Evolutionary conservation across 2,113 vertebrate species (phyloP).

Genomic region (Neotragus moschatus): DNA sequence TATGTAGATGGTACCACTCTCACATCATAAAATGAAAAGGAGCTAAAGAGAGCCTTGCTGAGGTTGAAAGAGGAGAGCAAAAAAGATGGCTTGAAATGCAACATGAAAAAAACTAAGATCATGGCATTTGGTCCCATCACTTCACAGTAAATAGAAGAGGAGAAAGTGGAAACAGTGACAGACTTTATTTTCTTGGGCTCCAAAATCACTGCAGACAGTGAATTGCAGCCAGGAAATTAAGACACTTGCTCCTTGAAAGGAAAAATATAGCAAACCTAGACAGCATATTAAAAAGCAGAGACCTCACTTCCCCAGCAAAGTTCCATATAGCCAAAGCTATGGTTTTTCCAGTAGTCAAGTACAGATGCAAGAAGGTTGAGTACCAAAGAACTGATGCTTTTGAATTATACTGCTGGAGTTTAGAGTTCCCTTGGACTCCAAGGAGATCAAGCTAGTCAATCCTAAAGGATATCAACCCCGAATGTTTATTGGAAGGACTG

Average conservation of each 20-base stretch:
- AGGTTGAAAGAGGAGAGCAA: not conserved
- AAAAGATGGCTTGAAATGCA: not conserved
- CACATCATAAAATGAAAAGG: not conserved
- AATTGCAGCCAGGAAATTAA: not conserved
- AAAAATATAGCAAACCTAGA: not conserved
- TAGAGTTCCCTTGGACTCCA: not conserved
- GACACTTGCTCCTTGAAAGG: not conserved
- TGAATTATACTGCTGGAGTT: not conserved
- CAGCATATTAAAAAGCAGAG: not conserved
- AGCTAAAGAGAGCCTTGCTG: not conserved
- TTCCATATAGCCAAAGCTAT: not conserved
- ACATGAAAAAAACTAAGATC: not conserved
- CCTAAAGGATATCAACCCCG: not conserved
- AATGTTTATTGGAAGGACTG: not conserved
- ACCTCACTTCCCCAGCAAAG: not conserved
- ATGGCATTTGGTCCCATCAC: not conserved
- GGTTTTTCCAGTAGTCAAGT: not conserved
- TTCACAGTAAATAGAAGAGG: not conserved
- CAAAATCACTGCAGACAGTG: not conserved
- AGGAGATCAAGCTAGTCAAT: not conserved
- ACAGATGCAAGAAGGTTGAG: not conserved
- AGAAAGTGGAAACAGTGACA: not conserved
- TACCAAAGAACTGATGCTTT: not conserved
- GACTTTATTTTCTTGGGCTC: not conserved
- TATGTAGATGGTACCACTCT: not conserved